Conservation (phyloP, 2,113 vertebrate genomes). For the Sus scrofa region T2T-Sscrofa CM000812.6:172094501-172095000, state of each 20-base stretch:
- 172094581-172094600: neutral
- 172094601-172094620: neutral
- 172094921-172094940: neutral
- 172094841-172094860: neutral
- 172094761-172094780: neutral
- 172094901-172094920: constrained; percentile 28
- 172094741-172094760: neutral
- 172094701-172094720: neutral
- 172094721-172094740: neutral
- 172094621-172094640: neutral
- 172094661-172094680: no score
- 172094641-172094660: neutral
- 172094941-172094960: constrained; percentile 35
- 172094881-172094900: neutral
- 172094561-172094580: neutral
- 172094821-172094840: neutral
- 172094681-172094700: no score
- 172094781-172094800: neutral
- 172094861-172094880: neutral
- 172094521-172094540: neutral
- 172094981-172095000: constrained; percentile 17
- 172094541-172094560: neutral
- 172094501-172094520: neutral
- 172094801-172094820: neutral
- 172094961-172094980: neutral